Percentiles rank a stretch among this genome's conserved stretches.
phyloP scores from a whole-genome alignment of 2,113 vertebrate species.

The Nothobranchius kuhntae region DNA sequence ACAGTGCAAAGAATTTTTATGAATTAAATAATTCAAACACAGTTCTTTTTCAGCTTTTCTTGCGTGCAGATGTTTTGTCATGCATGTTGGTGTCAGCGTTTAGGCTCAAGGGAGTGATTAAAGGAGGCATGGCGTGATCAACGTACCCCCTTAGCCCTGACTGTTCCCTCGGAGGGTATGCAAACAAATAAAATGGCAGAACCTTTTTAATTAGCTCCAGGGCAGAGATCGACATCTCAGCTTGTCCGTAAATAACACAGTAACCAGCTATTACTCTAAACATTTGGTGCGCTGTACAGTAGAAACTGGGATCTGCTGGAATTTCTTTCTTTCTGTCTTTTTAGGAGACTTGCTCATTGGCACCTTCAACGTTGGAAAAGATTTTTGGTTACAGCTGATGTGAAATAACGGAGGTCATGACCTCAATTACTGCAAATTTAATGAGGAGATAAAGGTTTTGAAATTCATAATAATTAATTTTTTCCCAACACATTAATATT shows the following conservation, averaged over 20 bases:
- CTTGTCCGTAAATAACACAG: constrained; percentile 66
- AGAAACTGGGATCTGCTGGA: constrained; percentile 57
- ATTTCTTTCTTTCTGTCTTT: constrained; percentile 20
- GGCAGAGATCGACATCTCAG: constrained; percentile 71
- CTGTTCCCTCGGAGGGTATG: constrained; percentile 62
- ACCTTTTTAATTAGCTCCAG: constrained; percentile 78
- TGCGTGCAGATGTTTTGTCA: constrained; percentile 57
- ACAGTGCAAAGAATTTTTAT: too few relatives aligned
- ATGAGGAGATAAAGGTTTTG: constrained; percentile 8
- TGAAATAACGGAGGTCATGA: constrained; percentile 33
- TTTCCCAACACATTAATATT: too few relatives aligned
- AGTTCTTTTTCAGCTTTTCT: constrained; percentile 21
- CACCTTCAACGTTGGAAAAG: constrained; percentile 9
- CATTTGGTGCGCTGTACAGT: constrained; percentile 76
- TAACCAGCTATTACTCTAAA: constrained; percentile 80
- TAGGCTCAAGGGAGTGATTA: constrained; percentile 76
- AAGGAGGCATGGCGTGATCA: constrained; percentile 63
- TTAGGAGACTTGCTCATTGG: constrained; percentile 15
- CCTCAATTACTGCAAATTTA: constrained; percentile 47
- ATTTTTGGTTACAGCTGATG: constrained; percentile 13
- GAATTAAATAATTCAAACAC: constrained; percentile 9
- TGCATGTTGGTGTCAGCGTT: constrained; percentile 68
- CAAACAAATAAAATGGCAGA: constrained; percentile 73
- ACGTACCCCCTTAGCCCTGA: constrained; percentile 57
- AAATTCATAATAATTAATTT: too few relatives aligned